A percentile compares a stretch with the other conserved stretches of the same genome.
phyloP scores from a whole-genome alignment of 2,888 invertebrate genomes.

The Darwinula stevensoni region DNA sequence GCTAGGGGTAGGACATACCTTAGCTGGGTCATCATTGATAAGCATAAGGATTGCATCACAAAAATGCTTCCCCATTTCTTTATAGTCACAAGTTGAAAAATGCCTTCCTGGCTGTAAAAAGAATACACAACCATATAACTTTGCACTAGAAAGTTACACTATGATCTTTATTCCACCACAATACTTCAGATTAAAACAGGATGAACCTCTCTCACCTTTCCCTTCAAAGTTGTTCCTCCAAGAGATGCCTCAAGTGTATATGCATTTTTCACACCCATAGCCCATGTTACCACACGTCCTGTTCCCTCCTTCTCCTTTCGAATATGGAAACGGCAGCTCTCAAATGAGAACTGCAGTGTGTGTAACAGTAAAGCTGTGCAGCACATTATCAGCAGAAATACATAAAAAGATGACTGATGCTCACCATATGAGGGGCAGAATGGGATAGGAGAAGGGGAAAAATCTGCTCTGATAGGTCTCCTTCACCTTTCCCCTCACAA shows the following conservation, averaged over 20 bases:
- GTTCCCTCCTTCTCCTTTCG: conserved; percentile 83
- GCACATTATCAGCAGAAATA: conserved; percentile 1
- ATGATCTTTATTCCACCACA: background rate
- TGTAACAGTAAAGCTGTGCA: no score
- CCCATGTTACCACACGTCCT: conserved; percentile 77
- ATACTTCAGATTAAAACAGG: background rate
- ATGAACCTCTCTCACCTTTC: background rate
- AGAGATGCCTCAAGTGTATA: conserved; percentile 88
- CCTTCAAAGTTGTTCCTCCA: conserved; percentile 34
- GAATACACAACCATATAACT: background rate
- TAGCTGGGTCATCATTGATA: background rate
- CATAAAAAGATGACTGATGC: no score
- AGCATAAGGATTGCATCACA: background rate
- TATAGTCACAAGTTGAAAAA: background rate
- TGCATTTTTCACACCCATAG: conserved; percentile 75
- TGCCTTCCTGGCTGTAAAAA: background rate
- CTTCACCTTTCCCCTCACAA: conserved; percentile 55
- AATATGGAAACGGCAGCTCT: conserved; percentile 73
- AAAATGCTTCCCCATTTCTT: background rate
- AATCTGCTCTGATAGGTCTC: conserved; percentile 59
- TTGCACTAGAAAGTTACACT: background rate
- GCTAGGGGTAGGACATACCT: no score
- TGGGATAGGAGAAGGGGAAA: conserved; percentile 81
- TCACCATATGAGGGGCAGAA: conserved; percentile 42
- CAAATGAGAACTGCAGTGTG: conserved; percentile 60